Evolutionary conservation across 2,797 vertebrate genomes (phyloP).

Genomic region (Babyrousa celebensis): DNA sequence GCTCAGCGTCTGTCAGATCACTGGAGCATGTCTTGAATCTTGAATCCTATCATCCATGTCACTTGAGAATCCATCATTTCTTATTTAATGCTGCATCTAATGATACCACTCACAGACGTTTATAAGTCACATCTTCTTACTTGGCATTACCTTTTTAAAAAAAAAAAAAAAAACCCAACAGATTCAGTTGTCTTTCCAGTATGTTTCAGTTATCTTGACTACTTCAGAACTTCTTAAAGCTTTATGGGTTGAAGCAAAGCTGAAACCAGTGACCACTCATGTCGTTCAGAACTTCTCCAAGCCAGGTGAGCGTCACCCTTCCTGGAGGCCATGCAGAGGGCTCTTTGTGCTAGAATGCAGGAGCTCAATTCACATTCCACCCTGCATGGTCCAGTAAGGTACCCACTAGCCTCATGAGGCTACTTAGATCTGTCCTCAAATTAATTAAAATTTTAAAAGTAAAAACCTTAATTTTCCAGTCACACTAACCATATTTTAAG

Average conservation of each 20-base stretch:
- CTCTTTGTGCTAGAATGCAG: background rate
- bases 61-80: background rate
- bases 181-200: background rate
- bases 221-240: background rate
- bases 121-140: background rate
- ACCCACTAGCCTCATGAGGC: background rate
- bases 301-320: background rate
- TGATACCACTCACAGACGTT: background rate
- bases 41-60: constrained; percentile 47
- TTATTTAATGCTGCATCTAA: background rate
- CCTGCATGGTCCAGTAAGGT: background rate
- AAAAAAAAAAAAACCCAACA: background rate
- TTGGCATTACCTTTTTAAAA: background rate
- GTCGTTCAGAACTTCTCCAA: background rate
- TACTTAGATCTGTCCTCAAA: background rate
- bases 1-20: constrained; percentile 45
- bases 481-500: background rate
- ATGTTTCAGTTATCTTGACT: constrained; percentile 4
- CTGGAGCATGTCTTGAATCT: constrained; percentile 62
- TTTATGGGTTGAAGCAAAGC: background rate
- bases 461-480: background rate
- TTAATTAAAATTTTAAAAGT: background rate
- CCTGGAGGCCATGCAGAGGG: background rate
- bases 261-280: background rate
- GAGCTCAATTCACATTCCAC: background rate